Evolutionary conservation across 2,888 invertebrate genomes (phyloP).

Genomic region (Dysmachus trigonus): DNA sequence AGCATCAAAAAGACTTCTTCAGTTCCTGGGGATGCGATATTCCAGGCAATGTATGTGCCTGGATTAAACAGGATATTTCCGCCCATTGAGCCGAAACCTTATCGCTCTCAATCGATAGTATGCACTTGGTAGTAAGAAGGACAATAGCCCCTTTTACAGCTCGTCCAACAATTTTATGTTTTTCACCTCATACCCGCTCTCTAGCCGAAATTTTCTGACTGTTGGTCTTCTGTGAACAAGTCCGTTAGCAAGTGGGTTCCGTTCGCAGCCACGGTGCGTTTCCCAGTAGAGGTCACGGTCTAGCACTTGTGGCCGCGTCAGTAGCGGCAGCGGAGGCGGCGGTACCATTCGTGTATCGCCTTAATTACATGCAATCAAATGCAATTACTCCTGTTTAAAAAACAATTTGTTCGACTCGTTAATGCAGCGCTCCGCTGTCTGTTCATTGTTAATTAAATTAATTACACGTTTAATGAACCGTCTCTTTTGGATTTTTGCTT

Average conservation of each 20-base stretch:
- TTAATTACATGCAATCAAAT: conserved; percentile 43
- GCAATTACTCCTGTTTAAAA: conserved; percentile 39
- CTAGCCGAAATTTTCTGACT: background rate
- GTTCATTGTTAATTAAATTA: conserved; percentile 25
- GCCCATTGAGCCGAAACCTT: background rate
- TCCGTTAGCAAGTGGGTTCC: background rate
- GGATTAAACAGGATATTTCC: background rate
- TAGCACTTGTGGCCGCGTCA: background rate
- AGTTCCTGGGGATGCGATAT: background rate
- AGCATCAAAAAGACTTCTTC: background rate
- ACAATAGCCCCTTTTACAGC: background rate
- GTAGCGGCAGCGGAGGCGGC: background rate
- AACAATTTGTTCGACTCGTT: conserved; percentile 39
- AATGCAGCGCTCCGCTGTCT: background rate
- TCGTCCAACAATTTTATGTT: background rate
- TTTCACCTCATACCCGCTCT: background rate
- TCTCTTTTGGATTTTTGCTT: conserved; percentile 9
- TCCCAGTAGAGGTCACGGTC: background rate
- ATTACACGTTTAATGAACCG: conserved; percentile 34
- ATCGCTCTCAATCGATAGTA: background rate
- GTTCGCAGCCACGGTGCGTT: background rate
- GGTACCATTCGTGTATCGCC: background rate
- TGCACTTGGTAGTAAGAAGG: background rate
- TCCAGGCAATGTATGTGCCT: background rate
- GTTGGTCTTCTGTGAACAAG: background rate